Evolutionary conservation across 2,888 invertebrate genomes (phyloP).

Genomic region (Metacarcinus magister): DNA sequence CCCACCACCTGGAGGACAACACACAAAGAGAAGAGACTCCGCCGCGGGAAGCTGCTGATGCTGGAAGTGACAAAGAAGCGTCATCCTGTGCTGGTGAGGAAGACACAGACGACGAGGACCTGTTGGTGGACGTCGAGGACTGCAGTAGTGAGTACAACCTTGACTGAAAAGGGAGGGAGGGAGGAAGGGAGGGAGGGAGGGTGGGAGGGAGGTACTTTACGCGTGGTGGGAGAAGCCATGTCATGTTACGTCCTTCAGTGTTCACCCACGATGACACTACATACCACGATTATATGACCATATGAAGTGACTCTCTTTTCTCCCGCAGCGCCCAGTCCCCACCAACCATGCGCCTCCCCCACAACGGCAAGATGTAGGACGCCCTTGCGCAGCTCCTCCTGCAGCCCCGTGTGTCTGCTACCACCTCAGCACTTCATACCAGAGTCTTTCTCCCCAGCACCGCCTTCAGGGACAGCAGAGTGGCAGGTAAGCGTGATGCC

Average conservation of each 20-base stretch:
- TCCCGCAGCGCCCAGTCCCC: not conserved
- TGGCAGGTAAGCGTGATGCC: slow-evolving; percentile 52
- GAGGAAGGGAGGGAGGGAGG: not conserved
- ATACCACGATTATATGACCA: not conserved
- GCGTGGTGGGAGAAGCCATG: not conserved
- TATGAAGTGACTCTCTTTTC: not conserved
- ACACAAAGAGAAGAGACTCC: not conserved
- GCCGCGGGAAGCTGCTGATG: not conserved
- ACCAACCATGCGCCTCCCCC: not conserved
- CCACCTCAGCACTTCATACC: slow-evolving; percentile 1
- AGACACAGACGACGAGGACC: slow-evolving; percentile 62
- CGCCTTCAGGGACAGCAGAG: slow-evolving; percentile 43
- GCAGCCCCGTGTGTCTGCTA: not conserved
- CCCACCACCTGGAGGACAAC: not conserved
- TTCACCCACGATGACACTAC: not conserved
- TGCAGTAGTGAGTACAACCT: slow-evolving; percentile 60
- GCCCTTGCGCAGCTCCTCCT: not conserved
- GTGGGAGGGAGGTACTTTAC: not conserved
- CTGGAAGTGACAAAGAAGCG: not conserved
- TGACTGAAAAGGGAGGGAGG: not conserved
- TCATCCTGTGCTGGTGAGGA: not conserved
- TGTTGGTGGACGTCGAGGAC: slow-evolving; percentile 68
- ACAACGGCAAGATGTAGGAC: not conserved
- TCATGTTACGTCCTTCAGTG: not conserved
- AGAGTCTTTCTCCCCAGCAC: not conserved